Evolutionary conservation across 2,113 vertebrate genomes (phyloP), one percentile per base, ranked within the genome.

Genomic region (Pangasianodon hypophthalmus): DNA sequence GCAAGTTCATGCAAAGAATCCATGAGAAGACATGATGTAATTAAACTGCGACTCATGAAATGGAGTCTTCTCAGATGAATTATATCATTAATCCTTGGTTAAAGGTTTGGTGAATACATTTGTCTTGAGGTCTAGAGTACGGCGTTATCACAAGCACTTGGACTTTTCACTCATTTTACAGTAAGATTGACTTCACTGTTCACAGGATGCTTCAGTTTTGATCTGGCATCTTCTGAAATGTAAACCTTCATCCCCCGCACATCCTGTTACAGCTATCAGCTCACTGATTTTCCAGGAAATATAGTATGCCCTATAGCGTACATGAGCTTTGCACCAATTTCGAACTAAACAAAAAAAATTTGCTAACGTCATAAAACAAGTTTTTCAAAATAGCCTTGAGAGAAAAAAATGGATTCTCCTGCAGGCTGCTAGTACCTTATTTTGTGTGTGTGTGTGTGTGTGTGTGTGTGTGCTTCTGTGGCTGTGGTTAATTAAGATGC

Each of bases 231-330:
- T 73, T 58, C 48, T 56, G 54, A 73, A 88, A 69, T 46, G 87
- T 73, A 88, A 84, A 88, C 64, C 87, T 88, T 88, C 50, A 58
- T 88, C 80, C 64, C 73, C 48, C 50, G 19, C 87, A 88, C 64
- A 88, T 84, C 87, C 80, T 84, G 87, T 88, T 84, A 54, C 16
- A 71, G 67, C 87, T 84, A 84, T 56, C 79, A 73, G 52, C 60
- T 32, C 32, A 9, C 60, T 82, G 50, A 84, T 84, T 84, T 69
- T 69, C 50, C 58, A 69, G 87, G 82, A 88, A 84, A 73, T 84
- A 46, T 37, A 46, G 56, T 62, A 69, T 83, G 52, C 24, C 50
- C 79, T 82, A 67, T 71, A 56, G 32, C 46, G 29, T 67, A 26
- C 13, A 88, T 50, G 41, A 56, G 64, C 50, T 88, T 71, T 58